These are phyloP conservation scores for Spondyliosoma cantharus DNA, from an alignment of 2,797 vertebrate genomes.

Conservation along the genomic window DNA sequence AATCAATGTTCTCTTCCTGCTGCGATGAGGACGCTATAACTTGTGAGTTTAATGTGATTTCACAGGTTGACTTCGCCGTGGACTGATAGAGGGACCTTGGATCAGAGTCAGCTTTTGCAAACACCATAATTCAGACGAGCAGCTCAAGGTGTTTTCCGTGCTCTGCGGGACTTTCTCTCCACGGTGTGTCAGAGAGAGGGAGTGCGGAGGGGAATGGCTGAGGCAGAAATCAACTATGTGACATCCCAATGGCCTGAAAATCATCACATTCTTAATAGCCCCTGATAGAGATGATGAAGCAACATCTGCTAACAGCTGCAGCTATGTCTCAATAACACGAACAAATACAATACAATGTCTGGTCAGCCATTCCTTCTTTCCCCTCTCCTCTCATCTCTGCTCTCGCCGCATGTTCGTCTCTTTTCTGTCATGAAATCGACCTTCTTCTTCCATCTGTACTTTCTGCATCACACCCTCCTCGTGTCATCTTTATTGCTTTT, in stretches of 20 bases:
- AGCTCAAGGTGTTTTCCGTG: slow-evolving; percentile 42
- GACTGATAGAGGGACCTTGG: slow-evolving; percentile 21
- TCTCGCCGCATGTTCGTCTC: slow-evolving; percentile 4
- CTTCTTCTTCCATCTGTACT: slow-evolving; percentile 7
- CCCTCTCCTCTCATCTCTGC: slow-evolving; percentile 13
- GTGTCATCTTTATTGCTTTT: slow-evolving; percentile 26
- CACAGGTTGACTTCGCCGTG: not conserved
- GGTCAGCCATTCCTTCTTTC: slow-evolving; percentile 8
- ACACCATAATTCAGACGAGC: slow-evolving; percentile 49
- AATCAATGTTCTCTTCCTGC: not conserved
- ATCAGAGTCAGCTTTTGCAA: slow-evolving; percentile 40
- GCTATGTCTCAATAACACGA: slow-evolving; percentile 34
- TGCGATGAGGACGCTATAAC: not conserved
- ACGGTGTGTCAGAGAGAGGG: not conserved
- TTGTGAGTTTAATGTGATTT: slow-evolving; percentile 19
- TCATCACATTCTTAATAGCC: slow-evolving; percentile 59
- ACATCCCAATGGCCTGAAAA: slow-evolving; percentile 57
- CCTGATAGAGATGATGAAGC: slow-evolving; percentile 54
- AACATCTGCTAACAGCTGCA: slow-evolving; percentile 57
- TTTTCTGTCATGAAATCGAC: slow-evolving; percentile 1
- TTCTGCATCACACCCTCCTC: slow-evolving; percentile 23
- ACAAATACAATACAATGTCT: slow-evolving; percentile 32
- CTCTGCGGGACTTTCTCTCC: slow-evolving; percentile 22
- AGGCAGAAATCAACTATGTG: slow-evolving; percentile 46
- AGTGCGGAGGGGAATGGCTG: slow-evolving; percentile 36